A percentile compares a stretch with the other conserved stretches of the same genome.
Conservation (phyloP, 2,888 invertebrate genomes). For the Pyralis farinalis region DNA sequence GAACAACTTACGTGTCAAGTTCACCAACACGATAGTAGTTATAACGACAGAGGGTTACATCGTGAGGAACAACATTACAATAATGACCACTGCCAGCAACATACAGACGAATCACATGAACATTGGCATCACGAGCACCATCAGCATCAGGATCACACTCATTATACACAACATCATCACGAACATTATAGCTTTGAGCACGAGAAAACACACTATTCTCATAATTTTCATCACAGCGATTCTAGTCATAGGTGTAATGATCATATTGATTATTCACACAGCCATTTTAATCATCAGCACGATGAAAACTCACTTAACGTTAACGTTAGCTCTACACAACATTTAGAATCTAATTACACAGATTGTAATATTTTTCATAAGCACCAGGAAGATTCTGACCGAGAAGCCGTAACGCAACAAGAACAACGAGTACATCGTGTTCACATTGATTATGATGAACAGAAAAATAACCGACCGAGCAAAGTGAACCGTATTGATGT, state of each 20-base stretch:
- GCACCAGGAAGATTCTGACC: slow-evolving; percentile 6
- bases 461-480: slow-evolving; percentile 25
- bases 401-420: slow-evolving; percentile 6
- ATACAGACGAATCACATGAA: slow-evolving; percentile 22
- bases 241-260: slow-evolving; percentile 19
- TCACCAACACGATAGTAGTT: slow-evolving; percentile 4
- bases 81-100: slow-evolving; percentile 13
- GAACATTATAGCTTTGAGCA: slow-evolving; percentile 23
- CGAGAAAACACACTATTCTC: slow-evolving; percentile 17
- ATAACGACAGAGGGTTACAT: slow-evolving; percentile 7
- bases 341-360: slow-evolving; percentile 1
- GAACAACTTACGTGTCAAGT: slow-evolving; percentile 9
- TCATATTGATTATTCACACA: slow-evolving; percentile 17
- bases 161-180: slow-evolving; percentile 20
- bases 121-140: slow-evolving; percentile 26
- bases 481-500: slow-evolving; percentile 29
- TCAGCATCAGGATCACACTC: slow-evolving; percentile 23
- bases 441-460: slow-evolving; percentile 38
- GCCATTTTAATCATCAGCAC: slow-evolving; percentile 19
- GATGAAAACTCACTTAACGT: slow-evolving; percentile 16
- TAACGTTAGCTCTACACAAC: slow-evolving; percentile 17
- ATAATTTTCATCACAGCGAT: slow-evolving; percentile 22
- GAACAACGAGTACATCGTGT: slow-evolving; percentile 39
- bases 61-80: slow-evolving; percentile 7
- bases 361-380: slow-evolving; percentile 15